Evolutionary conservation across 2,113 vertebrate species (phyloP).

Genomic region (Etheostoma cragini): DNA sequence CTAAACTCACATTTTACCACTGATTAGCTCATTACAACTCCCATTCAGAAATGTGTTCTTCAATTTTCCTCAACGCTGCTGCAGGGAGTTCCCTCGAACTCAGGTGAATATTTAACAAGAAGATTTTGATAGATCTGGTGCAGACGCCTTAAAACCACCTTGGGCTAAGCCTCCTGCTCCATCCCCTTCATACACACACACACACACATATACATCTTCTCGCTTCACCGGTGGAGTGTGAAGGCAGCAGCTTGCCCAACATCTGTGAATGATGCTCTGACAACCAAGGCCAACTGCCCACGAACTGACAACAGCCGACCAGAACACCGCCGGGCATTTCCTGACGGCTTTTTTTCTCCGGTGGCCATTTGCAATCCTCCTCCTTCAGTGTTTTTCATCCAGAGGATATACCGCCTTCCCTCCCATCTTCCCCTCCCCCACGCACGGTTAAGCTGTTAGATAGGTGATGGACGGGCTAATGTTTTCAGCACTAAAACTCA

Average conservation of each 20-base stretch:
- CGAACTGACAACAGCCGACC: not conserved
- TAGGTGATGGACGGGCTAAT: conserved; percentile 34
- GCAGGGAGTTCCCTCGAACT: not conserved
- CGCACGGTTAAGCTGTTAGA: not conserved
- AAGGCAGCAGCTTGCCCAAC: conserved; percentile 58
- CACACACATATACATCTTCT: conserved; percentile 7
- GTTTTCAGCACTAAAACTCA: not conserved
- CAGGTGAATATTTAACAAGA: conserved; percentile 45
- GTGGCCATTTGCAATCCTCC: conserved; percentile 50
- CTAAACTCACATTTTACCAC: not conserved
- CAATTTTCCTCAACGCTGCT: not conserved
- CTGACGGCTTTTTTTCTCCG: not conserved
- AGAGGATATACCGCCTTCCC: conserved; percentile 4
- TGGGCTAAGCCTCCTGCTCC: conserved; percentile 36
- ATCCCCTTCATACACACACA: not conserved
- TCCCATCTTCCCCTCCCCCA: not conserved
- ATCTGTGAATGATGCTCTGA: conserved; percentile 56
- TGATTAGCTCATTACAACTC: not conserved
- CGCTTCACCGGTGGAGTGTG: conserved; percentile 54
- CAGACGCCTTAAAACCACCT: conserved; percentile 52
- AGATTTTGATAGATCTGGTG: conserved; percentile 50
- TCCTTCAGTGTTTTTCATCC: conserved; percentile 28
- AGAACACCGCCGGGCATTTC: conserved; percentile 19
- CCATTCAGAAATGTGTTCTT: not conserved
- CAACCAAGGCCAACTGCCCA: conserved; percentile 15